Base-by-base conservation (phyloP, 1,140 invertebrate species). In the Triops cancriformis region DNA sequence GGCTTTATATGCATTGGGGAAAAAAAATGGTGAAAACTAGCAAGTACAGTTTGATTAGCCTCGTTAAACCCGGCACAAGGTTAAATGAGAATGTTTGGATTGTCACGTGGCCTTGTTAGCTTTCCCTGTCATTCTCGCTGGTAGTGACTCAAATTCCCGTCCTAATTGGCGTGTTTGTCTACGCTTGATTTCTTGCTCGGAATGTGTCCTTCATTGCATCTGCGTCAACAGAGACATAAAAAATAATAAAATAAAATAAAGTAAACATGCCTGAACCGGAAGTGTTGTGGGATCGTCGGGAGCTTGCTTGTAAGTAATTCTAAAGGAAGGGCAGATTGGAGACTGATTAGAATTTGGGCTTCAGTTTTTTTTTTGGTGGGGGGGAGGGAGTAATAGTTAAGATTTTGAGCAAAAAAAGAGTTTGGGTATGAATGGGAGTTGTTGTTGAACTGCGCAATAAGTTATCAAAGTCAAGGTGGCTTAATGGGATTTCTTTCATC, bases 11-110 rank as follows among this genome's bases (percentile, higher is more conserved):
- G 18, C 4, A 64, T 12, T n/a, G 6, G 51, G 51, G 14, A n/a
- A n/a, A n/a, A 37, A 37, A 37, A 37, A 37, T 37, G 7, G 31
- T 37, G 31, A 37, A 37, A 37, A 37, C 31, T 37, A 37, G 31
- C 7, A 37, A 37, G 31, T 37, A 37, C 2, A 64, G 51, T 64
- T 64, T 64, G 51, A 64, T 64, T 64, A 64, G 51, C 51, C 51
- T 64, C 51, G 18, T 64, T 64, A 18, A 64, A 64, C 43, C n/a
- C n/a, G n/a, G n/a, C 51, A 64, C 51, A 64, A 64, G 51, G 51
- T 64, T 64, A 64, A n/a, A 37, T 37, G 31, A 6, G 51, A 64
- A 64, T 64, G n/a, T 64, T 64, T 64, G 45, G 23, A 18, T 64
- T 10, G 51, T 64, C 51, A 64, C 51, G 23, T 23, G 51, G 51